phyloP scores from a whole-genome alignment of 2,888 invertebrate species.

The Ornithoptera priamus region DNA sequence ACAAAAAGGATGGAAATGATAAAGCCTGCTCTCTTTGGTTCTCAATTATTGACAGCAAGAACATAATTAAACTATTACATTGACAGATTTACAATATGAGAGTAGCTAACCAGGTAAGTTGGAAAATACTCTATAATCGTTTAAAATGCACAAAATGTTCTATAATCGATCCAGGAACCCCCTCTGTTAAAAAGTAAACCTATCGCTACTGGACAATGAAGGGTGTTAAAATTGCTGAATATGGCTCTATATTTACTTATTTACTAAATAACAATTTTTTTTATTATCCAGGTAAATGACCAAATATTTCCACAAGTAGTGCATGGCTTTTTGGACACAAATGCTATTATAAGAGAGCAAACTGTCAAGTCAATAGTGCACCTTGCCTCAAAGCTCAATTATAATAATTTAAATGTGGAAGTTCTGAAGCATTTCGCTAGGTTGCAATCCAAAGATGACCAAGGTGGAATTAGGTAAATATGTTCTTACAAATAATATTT shows the following conservation, averaged over 20 bases:
- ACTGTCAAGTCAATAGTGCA: slow-evolving; percentile 98
- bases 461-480: slow-evolving; percentile 85
- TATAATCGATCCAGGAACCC: neutral
- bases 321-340: slow-evolving; percentile 97
- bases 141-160: neutral
- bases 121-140: neutral
- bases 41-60: neutral
- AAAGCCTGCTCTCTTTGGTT: neutral
- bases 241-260: neutral
- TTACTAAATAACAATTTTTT: neutral
- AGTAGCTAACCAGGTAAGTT: neutral
- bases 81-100: too few species aligned
- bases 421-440: slow-evolving; percentile 97
- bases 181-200: neutral
- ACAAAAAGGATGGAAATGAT: neutral
- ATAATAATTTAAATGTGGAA: slow-evolving; percentile 98
- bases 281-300: slow-evolving; percentile 86
- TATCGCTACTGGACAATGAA: neutral
- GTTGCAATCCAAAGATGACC: slow-evolving; percentile 96
- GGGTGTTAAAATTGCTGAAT: neutral
- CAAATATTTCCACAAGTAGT: slow-evolving; percentile 96
- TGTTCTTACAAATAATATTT: neutral
- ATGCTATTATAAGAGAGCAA: slow-evolving; percentile 97
- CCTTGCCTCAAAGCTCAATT: slow-evolving; percentile 96
- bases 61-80: neutral